Evolutionary conservation across 2,113 vertebrate genomes (phyloP).

Genomic region (Enhydra lutris): DNA sequence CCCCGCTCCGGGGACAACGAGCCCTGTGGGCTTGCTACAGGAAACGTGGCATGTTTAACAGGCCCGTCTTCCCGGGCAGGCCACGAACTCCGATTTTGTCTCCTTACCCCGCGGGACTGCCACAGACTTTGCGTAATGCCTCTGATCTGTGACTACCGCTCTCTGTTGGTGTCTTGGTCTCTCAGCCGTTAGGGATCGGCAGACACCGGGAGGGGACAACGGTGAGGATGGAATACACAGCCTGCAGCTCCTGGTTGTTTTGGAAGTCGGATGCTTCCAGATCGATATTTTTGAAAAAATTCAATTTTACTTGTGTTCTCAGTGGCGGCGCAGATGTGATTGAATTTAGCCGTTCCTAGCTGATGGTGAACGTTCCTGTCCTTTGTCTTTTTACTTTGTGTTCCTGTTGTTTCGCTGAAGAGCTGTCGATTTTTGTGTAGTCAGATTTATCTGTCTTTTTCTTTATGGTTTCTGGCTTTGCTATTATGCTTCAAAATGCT

Average conservation of each 20-base stretch:
- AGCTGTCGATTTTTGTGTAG: neutral
- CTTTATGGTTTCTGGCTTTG: neutral
- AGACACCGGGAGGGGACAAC: fast-evolving
- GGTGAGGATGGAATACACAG: neutral
- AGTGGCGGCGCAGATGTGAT: neutral
- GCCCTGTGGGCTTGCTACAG: neutral
- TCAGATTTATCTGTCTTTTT: neutral
- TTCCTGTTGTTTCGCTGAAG: neutral
- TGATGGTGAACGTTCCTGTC: neutral
- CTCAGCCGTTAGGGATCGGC: neutral
- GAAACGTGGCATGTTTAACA: neutral
- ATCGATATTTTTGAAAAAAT: neutral
- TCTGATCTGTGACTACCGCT: neutral
- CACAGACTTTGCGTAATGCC: fast-evolving
- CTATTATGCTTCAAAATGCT: neutral
- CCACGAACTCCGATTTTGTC: fast-evolving
- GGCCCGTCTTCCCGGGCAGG: neutral
- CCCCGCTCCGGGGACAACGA: neutral
- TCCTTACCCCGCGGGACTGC: neutral
- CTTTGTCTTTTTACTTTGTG: neutral
- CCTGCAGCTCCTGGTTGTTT: neutral
- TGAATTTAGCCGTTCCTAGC: neutral
- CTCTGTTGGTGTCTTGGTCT: neutral
- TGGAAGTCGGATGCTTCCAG: neutral
- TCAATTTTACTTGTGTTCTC: neutral